Evolutionary conservation across 2,888 invertebrate genomes (phyloP), one percentile per base, ranked within the genome.

Genomic region (Rhimphoctona megacephalus): DNA sequence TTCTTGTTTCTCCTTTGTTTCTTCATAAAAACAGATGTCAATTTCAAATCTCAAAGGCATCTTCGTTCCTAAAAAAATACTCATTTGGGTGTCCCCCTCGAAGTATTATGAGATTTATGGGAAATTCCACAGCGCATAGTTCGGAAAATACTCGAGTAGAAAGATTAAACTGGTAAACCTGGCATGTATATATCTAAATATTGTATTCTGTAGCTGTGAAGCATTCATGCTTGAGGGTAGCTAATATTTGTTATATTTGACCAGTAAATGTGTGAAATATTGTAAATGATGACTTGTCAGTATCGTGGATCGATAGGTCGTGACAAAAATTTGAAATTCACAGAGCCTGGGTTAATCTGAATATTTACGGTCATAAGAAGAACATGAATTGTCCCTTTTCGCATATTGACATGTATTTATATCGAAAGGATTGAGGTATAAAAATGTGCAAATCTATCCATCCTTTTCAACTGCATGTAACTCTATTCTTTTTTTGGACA

Each of bases 221-320:
- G 67, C 54, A 54, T 74, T 30, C 74, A 73, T 30, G 19, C 52
- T 36, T 17, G 43, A 85, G 17, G 54, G 33, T 14, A 36, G 25
- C 54, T n/a, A 85, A 85, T 78, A 66, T 81, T 85, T 85, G 36
- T 46, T 66, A 69, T 52, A 81, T 78, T 81, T 73, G 57, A n/a
- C 72, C 67, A 54, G 54, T 11, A 73, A 73, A 69, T 54, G 76
- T 14, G 67, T 39, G 36, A 77, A 77, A 73, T 72, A 73, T 25
- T 66, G n/a, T 49, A 43, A 19, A 52, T 17, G 25, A 33, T 30
- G 54, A 9, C 22, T 19, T 43, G 46, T 57, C 7, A 22, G 70
- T 22, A 61, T 46, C 22, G 33, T 46, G 49, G 52, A 72, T n/a
- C 19, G 43, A 11, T 43, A 43, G 11, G 43, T 43, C 43, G 43